phyloP scores from a whole-genome alignment of 2,888 invertebrate genomes.

The Cetonia aurata region DNA sequence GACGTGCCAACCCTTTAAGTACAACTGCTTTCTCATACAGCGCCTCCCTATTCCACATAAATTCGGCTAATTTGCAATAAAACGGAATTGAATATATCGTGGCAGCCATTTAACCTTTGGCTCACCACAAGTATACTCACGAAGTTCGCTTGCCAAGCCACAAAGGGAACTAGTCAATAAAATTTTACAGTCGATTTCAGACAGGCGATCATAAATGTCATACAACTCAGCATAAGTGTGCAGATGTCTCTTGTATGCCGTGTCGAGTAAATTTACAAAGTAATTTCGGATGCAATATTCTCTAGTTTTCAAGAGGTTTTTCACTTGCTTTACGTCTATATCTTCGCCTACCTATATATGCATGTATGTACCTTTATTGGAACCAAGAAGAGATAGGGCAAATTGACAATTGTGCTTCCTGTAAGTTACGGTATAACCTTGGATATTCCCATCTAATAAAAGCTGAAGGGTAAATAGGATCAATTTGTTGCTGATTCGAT shows the following conservation, averaged over 20 bases:
- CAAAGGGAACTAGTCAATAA: constrained; percentile 36
- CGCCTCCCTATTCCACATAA: constrained; percentile 8
- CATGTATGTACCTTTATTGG: too few species aligned
- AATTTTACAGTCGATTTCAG: constrained; percentile 32
- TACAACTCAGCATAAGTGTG: constrained; percentile 11
- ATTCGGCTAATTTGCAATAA: constrained; percentile 32
- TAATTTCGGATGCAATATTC: background rate
- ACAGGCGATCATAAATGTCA: constrained; percentile 15
- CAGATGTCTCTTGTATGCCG: background rate
- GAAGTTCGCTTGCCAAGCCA: constrained; percentile 3
- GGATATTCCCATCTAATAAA: too few species aligned
- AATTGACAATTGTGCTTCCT: too few species aligned
- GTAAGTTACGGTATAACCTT: too few species aligned
- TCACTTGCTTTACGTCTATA: too few species aligned
- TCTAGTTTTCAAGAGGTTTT: background rate
- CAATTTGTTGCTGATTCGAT: too few species aligned
- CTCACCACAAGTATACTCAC: constrained; percentile 20
- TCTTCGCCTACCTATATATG: too few species aligned
- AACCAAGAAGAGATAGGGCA: too few species aligned
- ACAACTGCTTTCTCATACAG: constrained; percentile 4
- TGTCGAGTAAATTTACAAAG: constrained; percentile 13
- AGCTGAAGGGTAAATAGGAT: too few species aligned
- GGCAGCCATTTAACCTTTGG: constrained; percentile 23
- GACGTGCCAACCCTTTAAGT: too few species aligned
- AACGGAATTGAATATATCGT: constrained; percentile 35